Evolutionary conservation across 1,140 invertebrate genomes (phyloP).

Genomic region (Bombus sibiricus): DNA sequence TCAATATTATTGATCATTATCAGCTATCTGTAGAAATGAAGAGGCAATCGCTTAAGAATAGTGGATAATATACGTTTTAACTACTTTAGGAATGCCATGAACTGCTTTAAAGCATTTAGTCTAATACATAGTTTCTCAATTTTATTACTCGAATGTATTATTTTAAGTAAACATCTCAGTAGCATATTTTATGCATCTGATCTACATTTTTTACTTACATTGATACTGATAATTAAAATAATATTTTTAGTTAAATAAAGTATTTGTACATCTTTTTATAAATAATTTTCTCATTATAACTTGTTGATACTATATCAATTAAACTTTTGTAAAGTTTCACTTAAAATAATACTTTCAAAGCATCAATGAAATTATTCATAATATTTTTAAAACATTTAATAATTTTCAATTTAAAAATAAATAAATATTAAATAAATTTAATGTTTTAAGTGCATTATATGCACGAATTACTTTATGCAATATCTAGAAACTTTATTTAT

Average conservation of each 20-base stretch:
- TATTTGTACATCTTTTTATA: background rate
- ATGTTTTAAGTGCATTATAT: background rate
- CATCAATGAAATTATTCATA: constrained; percentile 1
- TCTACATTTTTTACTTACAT: background rate
- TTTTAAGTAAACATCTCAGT: background rate
- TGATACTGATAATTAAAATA: background rate
- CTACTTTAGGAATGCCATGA: constrained; percentile 11
- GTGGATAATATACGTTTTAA: background rate
- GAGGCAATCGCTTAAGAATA: constrained; percentile 9
- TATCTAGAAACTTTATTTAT: background rate
- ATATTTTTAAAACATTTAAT: background rate
- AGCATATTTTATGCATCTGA: background rate
- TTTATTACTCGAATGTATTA: constrained; percentile 15
- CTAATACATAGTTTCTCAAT: background rate
- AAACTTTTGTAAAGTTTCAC: background rate
- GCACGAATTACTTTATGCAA: background rate
- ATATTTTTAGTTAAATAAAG: background rate
- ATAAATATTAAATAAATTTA: constrained; percentile 29
- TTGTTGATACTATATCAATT: background rate
- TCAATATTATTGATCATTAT: background rate
- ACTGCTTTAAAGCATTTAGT: constrained; percentile 13
- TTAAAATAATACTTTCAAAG: constrained; percentile 40
- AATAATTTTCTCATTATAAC: background rate
- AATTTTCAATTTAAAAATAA: background rate
- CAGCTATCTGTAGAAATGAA: constrained; percentile 11